Conservation (phyloP, 2,113 vertebrate genomes). For the Gavia stellata region DNA sequence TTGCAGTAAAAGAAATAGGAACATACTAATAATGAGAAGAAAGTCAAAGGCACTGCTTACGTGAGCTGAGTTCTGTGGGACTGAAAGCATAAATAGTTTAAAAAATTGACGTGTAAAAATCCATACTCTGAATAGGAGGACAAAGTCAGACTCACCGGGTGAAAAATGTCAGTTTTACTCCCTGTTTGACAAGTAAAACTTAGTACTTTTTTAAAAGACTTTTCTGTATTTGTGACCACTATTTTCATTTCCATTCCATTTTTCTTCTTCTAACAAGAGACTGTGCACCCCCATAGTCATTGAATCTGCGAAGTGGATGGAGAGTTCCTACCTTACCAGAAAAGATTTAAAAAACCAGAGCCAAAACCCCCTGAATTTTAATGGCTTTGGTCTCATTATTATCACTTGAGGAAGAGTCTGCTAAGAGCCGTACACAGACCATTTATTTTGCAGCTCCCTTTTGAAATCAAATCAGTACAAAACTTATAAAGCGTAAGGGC, state of each 20-base stretch:
- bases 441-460: background rate
- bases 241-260: background rate
- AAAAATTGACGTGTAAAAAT: background rate
- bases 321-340: background rate
- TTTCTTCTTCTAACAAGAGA: background rate
- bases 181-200: background rate
- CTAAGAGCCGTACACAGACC: background rate
- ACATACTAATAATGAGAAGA: background rate
- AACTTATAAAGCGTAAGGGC: background rate
- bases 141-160: background rate
- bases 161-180: background rate
- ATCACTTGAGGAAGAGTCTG: background rate
- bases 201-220: background rate
- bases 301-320: background rate
- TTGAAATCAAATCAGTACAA: background rate
- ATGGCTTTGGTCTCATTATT: background rate
- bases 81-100: background rate
- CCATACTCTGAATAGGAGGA: background rate
- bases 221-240: background rate
- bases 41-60: background rate
- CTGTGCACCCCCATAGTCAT: rapidly evolving
- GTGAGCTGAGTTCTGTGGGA: background rate
- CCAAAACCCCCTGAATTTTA: background rate
- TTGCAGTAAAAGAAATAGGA: background rate
- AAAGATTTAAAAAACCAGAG: background rate